Base-by-base conservation (phyloP, 2,888 invertebrate genomes). In the Drosophila helvetica region DNA sequence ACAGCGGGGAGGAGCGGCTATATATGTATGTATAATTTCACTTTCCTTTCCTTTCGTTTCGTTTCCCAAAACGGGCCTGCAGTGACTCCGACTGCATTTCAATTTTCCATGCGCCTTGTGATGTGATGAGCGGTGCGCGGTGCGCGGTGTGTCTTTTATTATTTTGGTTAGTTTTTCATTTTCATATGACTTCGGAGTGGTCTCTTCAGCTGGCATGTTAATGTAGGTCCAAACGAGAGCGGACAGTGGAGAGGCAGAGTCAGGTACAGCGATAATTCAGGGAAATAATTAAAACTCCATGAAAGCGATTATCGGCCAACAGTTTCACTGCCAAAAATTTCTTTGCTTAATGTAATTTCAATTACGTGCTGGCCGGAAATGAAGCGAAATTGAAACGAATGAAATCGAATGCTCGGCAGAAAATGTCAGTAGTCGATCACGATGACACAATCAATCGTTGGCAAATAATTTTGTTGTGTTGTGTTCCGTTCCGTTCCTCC, bases 251-350 rank as follows among this genome's bases (percentile, higher is more conserved):
- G 19, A 19, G 19, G 19, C 47, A 18, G 45, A 17, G 55, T 75
- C 47, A 43, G 46, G 71, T 50, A 61, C 65, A 59, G 47, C 61
- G 65, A 69, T 71, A 72, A 57, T 30, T 42, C 30, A 67, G 48
- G 19, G 46, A 74, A 73, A 73, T 74, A 78, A 81, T 84, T 77
- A 77, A 80, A 84, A 58, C 55, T 60, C 62, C 53, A 56, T 75
- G 57, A 66, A 68, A 75, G 78, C 55, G 75, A 77, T 76, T 84
- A 71, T 70, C 64, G 57, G 64, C 52, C 62, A 42, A 61, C 43
- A 81, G 83, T 82, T 83, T 87, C 88, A 75, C 82, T 83, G 88
- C 88, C 79, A 87, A 87, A 80, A 79, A 45, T 33, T 50, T 53
- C 43, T 53, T 81, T 51, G 51, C 42, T 56, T 78, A 81, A 62